Evolutionary conservation across 2,113 vertebrate species (phyloP), one percentile per base, ranked within the genome.

Genomic region (Vimba vimba): DNA sequence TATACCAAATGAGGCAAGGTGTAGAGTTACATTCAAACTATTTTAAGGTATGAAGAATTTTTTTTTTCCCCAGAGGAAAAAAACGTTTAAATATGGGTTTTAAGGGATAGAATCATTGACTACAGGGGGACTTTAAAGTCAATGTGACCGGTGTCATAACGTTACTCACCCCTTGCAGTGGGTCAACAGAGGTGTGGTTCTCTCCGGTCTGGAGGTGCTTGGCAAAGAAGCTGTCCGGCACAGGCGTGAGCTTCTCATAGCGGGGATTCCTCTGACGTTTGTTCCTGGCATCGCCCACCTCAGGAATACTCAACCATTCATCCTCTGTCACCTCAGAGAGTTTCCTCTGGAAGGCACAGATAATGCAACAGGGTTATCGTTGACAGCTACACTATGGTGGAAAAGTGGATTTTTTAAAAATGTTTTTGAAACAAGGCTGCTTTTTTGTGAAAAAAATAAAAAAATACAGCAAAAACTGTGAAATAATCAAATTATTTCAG

Each of bases 261-360:
- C 98, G 98, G 0, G 98, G 98, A 85, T 98, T 98, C 93, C 98
- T 96, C 89, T 99, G 98, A 0, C 98, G 95, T 55, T 99, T 99
- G 92, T 99, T 99, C 86, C 98, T 96, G 86, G 97, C 98, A 27
- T 99, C 98, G 0, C 98, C 98, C 27, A 99, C 98, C 84, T 99
- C 98, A 0, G 98, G 98, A 86, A 99, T 99, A 68, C 98, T 99
- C 69, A 99, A 92, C 98, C 98, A 99, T 88, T 99, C 98, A 68
- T 99, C 98, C 68, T 99, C 98, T 0, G 98, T 97, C 47, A 99
- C 98, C 91, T 99, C 98, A 0, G 97, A 94, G 83, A 99, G 88
- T 86, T 99, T 99, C 86, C 98, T 93, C 98, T 99, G 86, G 50
- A 85, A 60, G 15, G 17, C 7, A 33, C 4, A 21, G 52, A 77